A percentile compares a stretch with the other conserved stretches of the same genome.
Conservation (phyloP, 2,888 invertebrate genomes). For the Pseudococcus jackbeardsleyi region DNA sequence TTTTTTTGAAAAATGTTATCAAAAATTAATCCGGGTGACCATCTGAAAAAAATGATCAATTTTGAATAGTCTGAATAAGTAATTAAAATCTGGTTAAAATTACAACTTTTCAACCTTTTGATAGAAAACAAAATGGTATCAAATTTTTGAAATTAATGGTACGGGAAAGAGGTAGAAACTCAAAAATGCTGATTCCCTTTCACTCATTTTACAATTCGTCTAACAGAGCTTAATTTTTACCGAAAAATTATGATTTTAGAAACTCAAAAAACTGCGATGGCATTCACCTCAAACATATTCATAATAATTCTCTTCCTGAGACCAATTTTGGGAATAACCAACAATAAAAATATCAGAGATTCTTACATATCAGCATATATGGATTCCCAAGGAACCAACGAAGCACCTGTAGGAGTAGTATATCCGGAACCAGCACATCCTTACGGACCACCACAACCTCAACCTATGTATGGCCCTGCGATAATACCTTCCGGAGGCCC, state of each 20-base stretch:
- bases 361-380: conserved; percentile 57
- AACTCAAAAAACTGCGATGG: background rate
- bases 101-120: too few relatives aligned
- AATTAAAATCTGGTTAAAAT: too few relatives aligned
- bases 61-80: too few relatives aligned
- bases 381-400: conserved; percentile 56
- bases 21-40: too few relatives aligned
- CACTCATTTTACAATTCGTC: too few relatives aligned
- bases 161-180: too few relatives aligned
- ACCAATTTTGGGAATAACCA: conserved; percentile 31
- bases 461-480: conserved; percentile 53
- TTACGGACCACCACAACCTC: conserved; percentile 59
- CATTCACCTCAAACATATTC: background rate
- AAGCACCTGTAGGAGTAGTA: conserved; percentile 42
- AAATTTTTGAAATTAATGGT: too few relatives aligned
- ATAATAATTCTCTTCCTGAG: background rate
- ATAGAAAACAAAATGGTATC: too few relatives aligned
- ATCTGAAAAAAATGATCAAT: too few relatives aligned
- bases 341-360: conserved; percentile 34
- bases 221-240: background rate
- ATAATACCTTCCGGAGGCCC: background rate
- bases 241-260: conserved; percentile 13
- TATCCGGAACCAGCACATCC: conserved; percentile 55
- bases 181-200: too few relatives aligned
- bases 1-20: too few relatives aligned